Evolutionary conservation across 2,113 vertebrate genomes (phyloP).

Genomic region (Aldabrachelys gigantea): DNA sequence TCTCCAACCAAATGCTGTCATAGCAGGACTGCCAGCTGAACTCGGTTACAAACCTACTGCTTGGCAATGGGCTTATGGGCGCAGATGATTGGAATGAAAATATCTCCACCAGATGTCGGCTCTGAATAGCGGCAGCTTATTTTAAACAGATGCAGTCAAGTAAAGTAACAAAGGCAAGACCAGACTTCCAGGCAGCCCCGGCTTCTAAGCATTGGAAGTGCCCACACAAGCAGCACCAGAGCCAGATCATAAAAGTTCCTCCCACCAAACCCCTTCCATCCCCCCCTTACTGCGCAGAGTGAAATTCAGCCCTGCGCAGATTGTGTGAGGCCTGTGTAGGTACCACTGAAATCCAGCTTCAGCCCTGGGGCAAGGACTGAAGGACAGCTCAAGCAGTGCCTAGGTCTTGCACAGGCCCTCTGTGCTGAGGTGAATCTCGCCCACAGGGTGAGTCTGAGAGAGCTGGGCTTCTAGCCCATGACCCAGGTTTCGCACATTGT

Average conservation of each 20-base stretch:
- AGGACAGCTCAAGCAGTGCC: background rate
- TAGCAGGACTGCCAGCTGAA: background rate
- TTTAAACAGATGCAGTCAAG: slow-evolving; percentile 6
- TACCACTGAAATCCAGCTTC: background rate
- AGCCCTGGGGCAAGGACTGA: background rate
- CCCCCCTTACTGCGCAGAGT: background rate
- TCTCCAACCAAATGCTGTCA: background rate
- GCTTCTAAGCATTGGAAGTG: background rate
- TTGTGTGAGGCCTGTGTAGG: background rate
- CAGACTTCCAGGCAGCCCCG: background rate
- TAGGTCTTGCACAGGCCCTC: background rate
- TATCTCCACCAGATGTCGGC: background rate
- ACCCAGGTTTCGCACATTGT: background rate
- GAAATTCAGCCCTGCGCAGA: background rate
- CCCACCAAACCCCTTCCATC: background rate
- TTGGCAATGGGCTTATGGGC: background rate
- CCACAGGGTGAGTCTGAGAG: background rate
- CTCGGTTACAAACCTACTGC: background rate
- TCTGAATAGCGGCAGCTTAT: background rate
- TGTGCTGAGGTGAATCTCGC: background rate
- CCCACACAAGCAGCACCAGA: background rate
- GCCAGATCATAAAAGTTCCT: background rate
- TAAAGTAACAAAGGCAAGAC: background rate
- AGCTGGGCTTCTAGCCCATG: background rate
- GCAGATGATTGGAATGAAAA: slow-evolving; percentile 16